Conservation (phyloP, 2,888 invertebrate species). For the Opisthograptis luteolata region DNA sequence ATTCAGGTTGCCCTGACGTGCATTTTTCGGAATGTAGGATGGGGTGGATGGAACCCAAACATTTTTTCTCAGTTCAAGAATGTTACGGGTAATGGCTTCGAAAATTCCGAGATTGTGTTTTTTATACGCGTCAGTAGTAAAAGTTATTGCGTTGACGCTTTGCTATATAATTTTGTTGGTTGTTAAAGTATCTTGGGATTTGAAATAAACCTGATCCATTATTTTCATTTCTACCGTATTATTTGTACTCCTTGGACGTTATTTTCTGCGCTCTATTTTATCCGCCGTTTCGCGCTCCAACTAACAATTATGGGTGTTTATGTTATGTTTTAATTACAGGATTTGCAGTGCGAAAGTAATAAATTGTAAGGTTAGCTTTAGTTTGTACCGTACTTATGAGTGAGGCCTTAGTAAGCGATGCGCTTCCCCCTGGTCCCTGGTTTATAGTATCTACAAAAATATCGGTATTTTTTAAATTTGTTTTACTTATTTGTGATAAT, state of each 20-base stretch:
- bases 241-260: not conserved
- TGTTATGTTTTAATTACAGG: constrained; percentile 58
- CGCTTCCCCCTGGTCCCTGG: constrained; percentile 46
- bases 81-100: constrained; percentile 55
- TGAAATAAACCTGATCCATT: constrained; percentile 18
- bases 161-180: constrained; percentile 28
- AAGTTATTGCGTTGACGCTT: constrained; percentile 31
- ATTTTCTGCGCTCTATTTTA: constrained; percentile 8
- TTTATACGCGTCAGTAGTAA: constrained; percentile 43
- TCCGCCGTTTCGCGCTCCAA: constrained; percentile 6
- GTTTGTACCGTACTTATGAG: constrained; percentile 58
- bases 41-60: constrained; percentile 42
- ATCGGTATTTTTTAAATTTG: no score
- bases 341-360: constrained; percentile 54
- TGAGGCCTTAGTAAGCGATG: constrained; percentile 52
- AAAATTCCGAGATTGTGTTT: constrained; percentile 57
- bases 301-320: constrained; percentile 22
- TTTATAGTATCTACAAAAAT: no score
- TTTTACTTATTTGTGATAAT: no score
- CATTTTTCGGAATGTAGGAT: constrained; percentile 50
- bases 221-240: not conserved
- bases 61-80: constrained; percentile 50
- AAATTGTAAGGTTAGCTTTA: constrained; percentile 47
- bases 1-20: constrained; percentile 52
- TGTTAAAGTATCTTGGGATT: constrained; percentile 1